Conservation (phyloP, 2,888 invertebrate genomes). For the Phragmatobia fuliginosa region DNA sequence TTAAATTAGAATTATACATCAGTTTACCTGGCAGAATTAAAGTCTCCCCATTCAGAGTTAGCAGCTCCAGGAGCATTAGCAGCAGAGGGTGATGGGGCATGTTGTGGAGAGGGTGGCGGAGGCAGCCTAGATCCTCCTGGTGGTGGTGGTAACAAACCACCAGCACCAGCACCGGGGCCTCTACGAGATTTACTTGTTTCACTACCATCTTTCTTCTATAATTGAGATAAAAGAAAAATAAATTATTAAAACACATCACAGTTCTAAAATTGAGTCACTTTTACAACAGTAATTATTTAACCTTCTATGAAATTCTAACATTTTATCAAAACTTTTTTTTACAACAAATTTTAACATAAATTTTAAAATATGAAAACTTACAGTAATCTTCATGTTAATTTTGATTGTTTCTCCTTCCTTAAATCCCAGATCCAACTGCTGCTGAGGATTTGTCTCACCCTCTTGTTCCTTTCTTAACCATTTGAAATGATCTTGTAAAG, state of each 20-base stretch:
- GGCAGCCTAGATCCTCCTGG: slow-evolving; percentile 91
- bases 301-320: background rate
- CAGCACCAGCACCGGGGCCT: slow-evolving; percentile 75
- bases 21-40: slow-evolving; percentile 89
- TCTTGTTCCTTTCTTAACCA: slow-evolving; percentile 95
- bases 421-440: slow-evolving; percentile 97
- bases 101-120: slow-evolving; percentile 92
- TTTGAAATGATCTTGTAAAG: slow-evolving; percentile 99
- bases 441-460: slow-evolving; percentile 91
- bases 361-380: slow-evolving; percentile 70
- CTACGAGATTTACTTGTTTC: slow-evolving; percentile 90
- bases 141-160: slow-evolving; percentile 93
- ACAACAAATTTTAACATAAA: too few species aligned
- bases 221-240: slow-evolving; percentile 29
- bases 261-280: background rate
- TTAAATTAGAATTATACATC: background rate
- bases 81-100: slow-evolving; percentile 88
- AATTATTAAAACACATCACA: background rate
- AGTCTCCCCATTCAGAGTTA: slow-evolving; percentile 92
- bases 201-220: slow-evolving; percentile 95
- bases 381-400: slow-evolving; percentile 98
- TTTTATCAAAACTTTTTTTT: too few species aligned
- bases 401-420: slow-evolving; percentile 99
- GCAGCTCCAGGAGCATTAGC: slow-evolving; percentile 73
- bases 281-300: background rate